These are phyloP conservation scores for Varanus komodoensis DNA, from an alignment of 2,113 vertebrate species.

Conservation along the genomic window DNA sequence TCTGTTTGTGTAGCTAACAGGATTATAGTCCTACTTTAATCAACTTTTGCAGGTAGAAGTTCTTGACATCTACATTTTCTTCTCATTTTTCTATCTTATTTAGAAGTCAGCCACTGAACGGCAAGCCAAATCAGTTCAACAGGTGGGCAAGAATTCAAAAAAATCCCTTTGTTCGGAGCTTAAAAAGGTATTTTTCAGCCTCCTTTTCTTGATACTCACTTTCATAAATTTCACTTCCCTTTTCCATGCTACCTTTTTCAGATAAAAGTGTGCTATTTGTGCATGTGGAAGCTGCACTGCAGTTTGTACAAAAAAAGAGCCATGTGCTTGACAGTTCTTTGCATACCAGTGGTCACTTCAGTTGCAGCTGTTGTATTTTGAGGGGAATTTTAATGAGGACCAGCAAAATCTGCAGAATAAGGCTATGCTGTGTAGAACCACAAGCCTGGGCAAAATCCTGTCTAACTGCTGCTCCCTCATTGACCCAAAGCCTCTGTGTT, in stretches of 20 bases:
- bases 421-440: too few species aligned
- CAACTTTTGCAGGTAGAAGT: background rate
- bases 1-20: background rate
- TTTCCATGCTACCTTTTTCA: background rate
- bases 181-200: constrained; percentile 81
- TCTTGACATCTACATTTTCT: constrained; percentile 25
- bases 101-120: constrained; percentile 75
- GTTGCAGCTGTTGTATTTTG: background rate
- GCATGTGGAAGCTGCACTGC: background rate
- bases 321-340: too few species aligned
- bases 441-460: too few species aligned
- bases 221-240: background rate
- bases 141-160: constrained; percentile 78
- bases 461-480: too few species aligned
- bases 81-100: constrained; percentile 4
- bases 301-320: too few species aligned
- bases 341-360: too few species aligned
- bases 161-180: constrained; percentile 85
- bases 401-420: too few species aligned
- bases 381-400: background rate
- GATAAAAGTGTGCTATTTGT: background rate
- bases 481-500: too few species aligned
- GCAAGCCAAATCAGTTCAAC: constrained; percentile 62
- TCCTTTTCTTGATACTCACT: background rate
- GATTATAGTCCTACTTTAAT: background rate